Evolutionary conservation across 2,113 vertebrate species (phyloP), one percentile per base, ranked within the genome.

Genomic region (Crotalus horridus): DNA sequence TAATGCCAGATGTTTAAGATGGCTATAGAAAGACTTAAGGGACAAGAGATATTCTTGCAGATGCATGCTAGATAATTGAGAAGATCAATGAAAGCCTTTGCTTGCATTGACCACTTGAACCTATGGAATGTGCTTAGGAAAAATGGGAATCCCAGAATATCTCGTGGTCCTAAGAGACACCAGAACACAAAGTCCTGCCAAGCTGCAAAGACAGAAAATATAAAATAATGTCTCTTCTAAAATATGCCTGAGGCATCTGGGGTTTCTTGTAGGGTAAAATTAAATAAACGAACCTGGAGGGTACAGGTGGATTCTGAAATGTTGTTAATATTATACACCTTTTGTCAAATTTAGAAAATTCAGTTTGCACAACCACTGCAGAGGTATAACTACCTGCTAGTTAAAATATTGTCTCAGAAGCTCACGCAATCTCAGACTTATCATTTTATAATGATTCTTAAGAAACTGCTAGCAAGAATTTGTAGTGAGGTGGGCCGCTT

Each of bases 401-500:
- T 88, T 0, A 0, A 87, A n/a, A 48, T 53, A 61, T 53, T 39
- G 39, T 90, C 74, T 48, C 89, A 48, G 39, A 39, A 26, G 20
- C 74, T 29, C 58, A 90, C 51, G n/a, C 12, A 54, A 90, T 90
- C 21, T 69, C 17, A 54, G 48, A 6, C 92, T 91, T 94, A 88
- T 93, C 88, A 4, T 87, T 91, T 61, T 59, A 89, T 89, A 94
- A 92, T 51, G 0, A 93, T 56, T 86, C 61, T 87, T 90, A 64
- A 15, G 94, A 92, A 93, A 88, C 4, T 29, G 43, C 85, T 43
- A 93, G 88, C 91, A 95, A 86, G 88, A 96, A 85, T 86, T 88
- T 43, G 93, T 93, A 54, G 56, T 48, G 55, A n/a, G 95, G 94
- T 69, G 53, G 94, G 93, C 92, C 87, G 95, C 74, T 94, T 91